Evolutionary conservation across 2,797 vertebrate species (phyloP).

Genomic region (Ctenopoma kingsleyae): DNA sequence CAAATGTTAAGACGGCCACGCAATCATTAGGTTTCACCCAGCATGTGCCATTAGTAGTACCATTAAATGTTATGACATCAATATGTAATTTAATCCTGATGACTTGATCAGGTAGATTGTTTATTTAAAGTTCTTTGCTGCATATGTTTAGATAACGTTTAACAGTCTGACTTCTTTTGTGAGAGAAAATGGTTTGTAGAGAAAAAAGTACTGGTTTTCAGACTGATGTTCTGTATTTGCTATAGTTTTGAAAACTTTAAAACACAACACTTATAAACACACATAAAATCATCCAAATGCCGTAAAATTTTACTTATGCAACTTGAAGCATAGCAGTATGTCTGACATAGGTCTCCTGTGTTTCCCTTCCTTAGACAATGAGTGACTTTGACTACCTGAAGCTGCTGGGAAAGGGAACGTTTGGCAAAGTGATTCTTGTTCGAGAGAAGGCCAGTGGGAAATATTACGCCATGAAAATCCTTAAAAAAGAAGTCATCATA

Average conservation of each 20-base stretch:
- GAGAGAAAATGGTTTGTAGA: neutral
- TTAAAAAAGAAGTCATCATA: conserved; percentile 99
- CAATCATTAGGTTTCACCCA: too few species aligned
- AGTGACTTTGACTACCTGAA: conserved; percentile 99
- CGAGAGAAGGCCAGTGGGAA: conserved; percentile 98
- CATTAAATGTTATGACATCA: too few species aligned
- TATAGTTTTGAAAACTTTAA: too few species aligned
- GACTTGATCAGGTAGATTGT: too few species aligned
- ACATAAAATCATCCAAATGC: neutral
- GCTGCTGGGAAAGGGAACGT: conserved; percentile 97
- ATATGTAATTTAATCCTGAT: too few species aligned
- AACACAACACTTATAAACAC: neutral
- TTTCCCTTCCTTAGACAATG: conserved; percentile 89
- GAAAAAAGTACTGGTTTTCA: neutral
- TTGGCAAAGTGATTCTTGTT: conserved; percentile 98
- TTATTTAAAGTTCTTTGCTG: neutral
- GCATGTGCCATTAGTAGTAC: too few species aligned
- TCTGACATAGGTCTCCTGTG: neutral
- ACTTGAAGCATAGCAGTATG: neutral
- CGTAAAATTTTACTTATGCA: neutral
- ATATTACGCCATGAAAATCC: conserved; percentile 99
- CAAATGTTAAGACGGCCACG: too few species aligned
- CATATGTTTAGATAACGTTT: conserved; percentile 2
- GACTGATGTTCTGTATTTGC: neutral
- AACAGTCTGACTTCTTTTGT: neutral